These are phyloP conservation scores for Koerneria pararmatus DNA, from an alignment of 2,888 invertebrate species.

Conservation along the genomic window DNA sequence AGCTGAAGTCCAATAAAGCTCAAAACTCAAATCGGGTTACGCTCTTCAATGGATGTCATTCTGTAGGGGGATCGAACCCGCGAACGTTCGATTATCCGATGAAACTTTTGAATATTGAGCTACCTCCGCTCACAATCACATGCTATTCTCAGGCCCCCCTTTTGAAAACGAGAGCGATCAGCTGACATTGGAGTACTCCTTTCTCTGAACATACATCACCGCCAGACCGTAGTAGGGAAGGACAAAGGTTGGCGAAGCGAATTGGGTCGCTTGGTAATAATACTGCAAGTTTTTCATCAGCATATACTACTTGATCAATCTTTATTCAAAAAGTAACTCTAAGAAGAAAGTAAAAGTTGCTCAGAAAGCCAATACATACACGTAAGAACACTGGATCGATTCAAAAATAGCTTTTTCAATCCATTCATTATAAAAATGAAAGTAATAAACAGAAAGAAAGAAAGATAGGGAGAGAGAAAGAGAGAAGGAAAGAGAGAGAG, in stretches of 20 bases:
- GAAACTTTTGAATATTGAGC: background rate
- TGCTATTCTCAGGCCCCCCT: background rate
- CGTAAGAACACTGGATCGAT: background rate
- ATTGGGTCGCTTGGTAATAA: constrained; percentile 73
- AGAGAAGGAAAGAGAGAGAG: no score
- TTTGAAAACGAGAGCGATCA: background rate
- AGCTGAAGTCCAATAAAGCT: no score
- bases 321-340: no score
- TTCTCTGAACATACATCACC: constrained; percentile 97
- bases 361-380: background rate
- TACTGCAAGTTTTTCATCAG: constrained; percentile 76
- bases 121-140: background rate
- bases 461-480: no score
- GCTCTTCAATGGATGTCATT: no score
- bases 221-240: constrained; percentile 95
- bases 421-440: background rate
- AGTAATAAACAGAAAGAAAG: no score
- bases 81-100: no score
- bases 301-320: no score
- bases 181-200: constrained; percentile 75
- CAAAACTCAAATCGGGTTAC: no score
- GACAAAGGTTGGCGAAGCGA: constrained; percentile 88
- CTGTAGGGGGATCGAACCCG: no score
- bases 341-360: no score
- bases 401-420: background rate